phyloP scores from a whole-genome alignment of 2,797 vertebrate genomes.

The Lacerta bilineata region DNA sequence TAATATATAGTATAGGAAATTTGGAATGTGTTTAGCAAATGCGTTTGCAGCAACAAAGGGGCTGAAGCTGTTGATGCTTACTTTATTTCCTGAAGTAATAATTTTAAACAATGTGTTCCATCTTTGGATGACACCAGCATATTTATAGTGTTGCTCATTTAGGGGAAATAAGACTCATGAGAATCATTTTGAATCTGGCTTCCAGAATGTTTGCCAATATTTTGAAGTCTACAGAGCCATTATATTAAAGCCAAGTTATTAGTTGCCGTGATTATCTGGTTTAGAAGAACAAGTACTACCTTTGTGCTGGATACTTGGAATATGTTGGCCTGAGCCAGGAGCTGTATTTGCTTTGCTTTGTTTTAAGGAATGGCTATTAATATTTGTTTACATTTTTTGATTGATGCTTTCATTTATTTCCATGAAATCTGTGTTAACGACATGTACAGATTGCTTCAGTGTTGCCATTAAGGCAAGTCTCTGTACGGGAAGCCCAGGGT shows the following conservation, averaged over 20 bases:
- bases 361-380: conserved; percentile 25
- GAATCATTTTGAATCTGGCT: conserved; percentile 38
- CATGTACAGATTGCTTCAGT: not conserved
- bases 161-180: conserved; percentile 32
- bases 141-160: conserved; percentile 24
- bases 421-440: conserved; percentile 17
- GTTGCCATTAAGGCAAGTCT: too few relatives aligned
- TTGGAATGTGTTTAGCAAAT: conserved; percentile 35
- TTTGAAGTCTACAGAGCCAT: not conserved
- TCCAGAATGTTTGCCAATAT: conserved; percentile 15
- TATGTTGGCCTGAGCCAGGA: not conserved
- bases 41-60: not conserved
- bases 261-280: conserved; percentile 44
- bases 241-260: conserved; percentile 47
- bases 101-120: conserved; percentile 31
- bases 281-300: conserved; percentile 41
- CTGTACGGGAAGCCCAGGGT: too few relatives aligned
- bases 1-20: conserved; percentile 40
- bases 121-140: conserved; percentile 13
- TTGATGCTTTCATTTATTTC: not conserved
- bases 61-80: not conserved
- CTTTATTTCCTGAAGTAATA: not conserved
- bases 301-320: conserved; percentile 36
- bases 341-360: conserved; percentile 25
- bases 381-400: conserved; percentile 17